Evolutionary conservation across 2,888 invertebrate genomes (phyloP).

Genomic region (Tineola bisselliella): DNA sequence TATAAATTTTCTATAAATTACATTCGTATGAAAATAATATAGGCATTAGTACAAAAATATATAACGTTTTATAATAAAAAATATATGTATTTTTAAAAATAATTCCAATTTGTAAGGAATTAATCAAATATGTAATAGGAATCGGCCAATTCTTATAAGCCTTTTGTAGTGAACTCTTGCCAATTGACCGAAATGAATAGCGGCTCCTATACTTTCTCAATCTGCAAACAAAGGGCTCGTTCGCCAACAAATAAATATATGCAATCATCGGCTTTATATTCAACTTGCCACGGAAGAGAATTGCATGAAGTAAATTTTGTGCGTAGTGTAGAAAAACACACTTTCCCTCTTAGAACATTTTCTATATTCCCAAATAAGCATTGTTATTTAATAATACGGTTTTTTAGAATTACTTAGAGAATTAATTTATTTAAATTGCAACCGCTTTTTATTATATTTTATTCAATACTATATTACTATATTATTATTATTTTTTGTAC

Average conservation of each 20-base stretch:
- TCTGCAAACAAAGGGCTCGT: background rate
- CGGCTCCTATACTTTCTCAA: background rate
- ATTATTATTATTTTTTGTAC: too few species aligned
- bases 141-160: background rate
- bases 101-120: background rate
- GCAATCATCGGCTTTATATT: background rate
- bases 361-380: background rate
- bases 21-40: too few species aligned
- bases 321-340: conserved; percentile 2
- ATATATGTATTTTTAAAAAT: too few species aligned
- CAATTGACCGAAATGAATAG: background rate
- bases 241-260: background rate
- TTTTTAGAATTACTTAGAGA: background rate
- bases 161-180: background rate
- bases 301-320: background rate
- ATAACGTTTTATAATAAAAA: too few species aligned
- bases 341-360: conserved; percentile 4
- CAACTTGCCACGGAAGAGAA: background rate
- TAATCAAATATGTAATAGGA: background rate
- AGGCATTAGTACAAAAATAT: too few species aligned
- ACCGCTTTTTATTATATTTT: too few species aligned
- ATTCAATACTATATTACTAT: too few species aligned
- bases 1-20: too few species aligned
- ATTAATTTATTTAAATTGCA: background rate
- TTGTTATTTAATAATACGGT: background rate